Evolutionary conservation across 2,888 invertebrate genomes (phyloP), one percentile per base, ranked within the genome.

Genomic region (Lathronympha strigana): DNA sequence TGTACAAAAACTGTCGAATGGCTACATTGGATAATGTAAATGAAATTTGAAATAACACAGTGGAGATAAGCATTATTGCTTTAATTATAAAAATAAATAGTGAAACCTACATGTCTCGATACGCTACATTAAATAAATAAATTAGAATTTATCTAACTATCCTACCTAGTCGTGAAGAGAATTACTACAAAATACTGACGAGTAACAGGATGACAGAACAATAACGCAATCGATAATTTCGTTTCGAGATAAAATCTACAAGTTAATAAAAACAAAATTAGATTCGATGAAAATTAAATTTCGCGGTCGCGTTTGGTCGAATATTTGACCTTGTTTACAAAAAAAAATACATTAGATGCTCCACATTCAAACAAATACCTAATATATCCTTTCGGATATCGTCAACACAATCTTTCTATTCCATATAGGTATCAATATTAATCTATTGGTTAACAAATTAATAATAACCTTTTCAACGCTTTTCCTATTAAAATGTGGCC

Each of bases 101-200:
- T 81, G 77, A 77, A 67, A 73, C 79, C 83, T 84, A 82, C 81
- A 79, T 76, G 79, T 81, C 86, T 83, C 82, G 81, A 78, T 77
- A 83, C 74, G 77, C 86, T 90, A 88, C 80, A 74, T 80, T 85
- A 82, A 90, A 91, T 90, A 89, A 90, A 91, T 91, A 90, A 92
- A 90, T 89, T 84, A 86, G 76, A 82, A 84, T 88, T 87, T 87
- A 81, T 83, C 87, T 90, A 90, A 88, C 82, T 87, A 88, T 74
- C 78, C 84, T 90, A 90, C 76, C 84, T 90, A 89, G 83, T 77
- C 77, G 77, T 79, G 83, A 83, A 81, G 81, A 86, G 79, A 83
- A 83, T 83, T 81, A 83, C 79, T 82, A 82, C 82, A 84, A 85
- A 91, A 91, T 92, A 91, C 91, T 91, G 91, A 88, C 77, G 15